Conservation (phyloP, 2,797 vertebrate genomes). For the Dromococcyx pavoninus region DNA sequence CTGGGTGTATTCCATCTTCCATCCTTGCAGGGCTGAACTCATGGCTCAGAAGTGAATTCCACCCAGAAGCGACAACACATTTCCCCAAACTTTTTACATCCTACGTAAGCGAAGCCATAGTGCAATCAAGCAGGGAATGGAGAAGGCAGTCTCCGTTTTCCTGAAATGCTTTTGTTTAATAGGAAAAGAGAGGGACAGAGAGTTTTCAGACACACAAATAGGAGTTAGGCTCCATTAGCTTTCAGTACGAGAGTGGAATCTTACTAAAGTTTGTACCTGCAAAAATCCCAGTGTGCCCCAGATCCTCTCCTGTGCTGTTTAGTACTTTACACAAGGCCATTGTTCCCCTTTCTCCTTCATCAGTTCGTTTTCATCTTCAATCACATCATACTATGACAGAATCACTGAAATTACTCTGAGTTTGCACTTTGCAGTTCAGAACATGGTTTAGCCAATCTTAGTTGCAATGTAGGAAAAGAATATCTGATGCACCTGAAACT, state of each 20-base stretch:
- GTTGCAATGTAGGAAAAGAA: not conserved
- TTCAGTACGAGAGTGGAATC: not conserved
- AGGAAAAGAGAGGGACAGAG: not conserved
- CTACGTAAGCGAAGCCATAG: not conserved
- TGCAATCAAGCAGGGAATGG: not conserved
- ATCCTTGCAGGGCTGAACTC: not conserved
- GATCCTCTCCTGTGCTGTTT: not conserved
- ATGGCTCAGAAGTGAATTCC: not conserved
- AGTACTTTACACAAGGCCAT: not conserved
- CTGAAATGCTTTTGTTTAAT: not conserved
- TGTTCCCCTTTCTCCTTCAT: not conserved
- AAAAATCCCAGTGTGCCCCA: not conserved
- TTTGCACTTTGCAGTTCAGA: not conserved
- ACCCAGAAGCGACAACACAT: not conserved
- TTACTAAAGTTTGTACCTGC: not conserved
- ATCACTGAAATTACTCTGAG: not conserved
- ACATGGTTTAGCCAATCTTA: not conserved
- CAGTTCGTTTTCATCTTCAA: not conserved
- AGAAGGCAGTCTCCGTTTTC: not conserved
- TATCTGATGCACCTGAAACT: not conserved
- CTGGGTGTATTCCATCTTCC: not conserved
- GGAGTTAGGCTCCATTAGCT: not conserved
- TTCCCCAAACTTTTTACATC: not conserved
- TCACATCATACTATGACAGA: rapidly evolving
- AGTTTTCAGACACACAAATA: not conserved